Conservation (phyloP, 2,113 vertebrate genomes). For the human region GRCh38 chr3:31234501-31235000, state of each 20-base stretch:
- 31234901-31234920: neutral
- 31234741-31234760: neutral
- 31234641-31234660: neutral
- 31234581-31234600: neutral
- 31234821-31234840: neutral
- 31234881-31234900: neutral
- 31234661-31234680: neutral
- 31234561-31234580: neutral
- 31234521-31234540: fast-evolving
- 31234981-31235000: neutral
- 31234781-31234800: neutral
- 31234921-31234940: neutral
- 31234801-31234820: neutral
- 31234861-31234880: neutral
- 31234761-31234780: neutral
- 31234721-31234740: neutral
- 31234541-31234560: neutral
- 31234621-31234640: conserved; percentile 12
- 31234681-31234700: neutral
- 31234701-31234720: neutral
- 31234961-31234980: neutral
- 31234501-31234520: neutral
- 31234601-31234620: neutral
- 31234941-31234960: neutral
- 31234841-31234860: conserved; percentile 23